phyloP scores from a whole-genome alignment of 2,797 vertebrate genomes.

The Mormyrus hasselquistii region DNA sequence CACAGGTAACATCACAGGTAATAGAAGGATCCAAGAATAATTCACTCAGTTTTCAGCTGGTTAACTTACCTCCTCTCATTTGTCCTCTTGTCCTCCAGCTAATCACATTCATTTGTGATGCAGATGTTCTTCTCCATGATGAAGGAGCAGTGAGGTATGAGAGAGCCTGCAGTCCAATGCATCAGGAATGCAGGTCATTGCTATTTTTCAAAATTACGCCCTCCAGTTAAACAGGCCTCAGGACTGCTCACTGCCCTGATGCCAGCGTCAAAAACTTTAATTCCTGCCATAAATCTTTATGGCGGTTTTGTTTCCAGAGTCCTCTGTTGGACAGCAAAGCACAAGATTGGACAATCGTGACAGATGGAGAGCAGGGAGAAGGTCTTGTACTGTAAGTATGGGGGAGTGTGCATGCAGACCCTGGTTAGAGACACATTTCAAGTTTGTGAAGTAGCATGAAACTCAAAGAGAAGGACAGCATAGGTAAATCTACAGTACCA shows the following conservation, averaged over 20 bases:
- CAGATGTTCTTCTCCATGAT: not conserved
- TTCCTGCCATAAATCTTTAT: constrained; percentile 22
- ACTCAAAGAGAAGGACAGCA: not conserved
- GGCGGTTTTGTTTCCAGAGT: constrained; percentile 19
- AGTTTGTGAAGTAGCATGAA: not conserved
- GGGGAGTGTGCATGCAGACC: not conserved
- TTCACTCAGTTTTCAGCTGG: not conserved
- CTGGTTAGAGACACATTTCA: not conserved
- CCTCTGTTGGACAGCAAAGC: constrained; percentile 18
- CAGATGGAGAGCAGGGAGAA: not conserved
- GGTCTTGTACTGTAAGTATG: not conserved
- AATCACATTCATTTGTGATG: constrained; percentile 1
- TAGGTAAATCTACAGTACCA: not conserved
- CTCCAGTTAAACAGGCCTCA: not conserved
- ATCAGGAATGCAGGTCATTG: not conserved
- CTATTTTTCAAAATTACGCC: not conserved
- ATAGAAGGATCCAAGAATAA: not conserved
- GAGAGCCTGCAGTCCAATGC: not conserved
- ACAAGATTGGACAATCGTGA: constrained; percentile 13
- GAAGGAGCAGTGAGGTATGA: not conserved
- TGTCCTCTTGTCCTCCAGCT: not conserved
- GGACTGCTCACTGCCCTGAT: not conserved
- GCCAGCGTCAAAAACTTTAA: not conserved
- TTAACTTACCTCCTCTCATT: not conserved
- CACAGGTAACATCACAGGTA: not conserved